Evolutionary conservation across 2,797 vertebrate genomes (phyloP), one percentile per base, ranked within the genome.

Genomic region (Menidia menidia): DNA sequence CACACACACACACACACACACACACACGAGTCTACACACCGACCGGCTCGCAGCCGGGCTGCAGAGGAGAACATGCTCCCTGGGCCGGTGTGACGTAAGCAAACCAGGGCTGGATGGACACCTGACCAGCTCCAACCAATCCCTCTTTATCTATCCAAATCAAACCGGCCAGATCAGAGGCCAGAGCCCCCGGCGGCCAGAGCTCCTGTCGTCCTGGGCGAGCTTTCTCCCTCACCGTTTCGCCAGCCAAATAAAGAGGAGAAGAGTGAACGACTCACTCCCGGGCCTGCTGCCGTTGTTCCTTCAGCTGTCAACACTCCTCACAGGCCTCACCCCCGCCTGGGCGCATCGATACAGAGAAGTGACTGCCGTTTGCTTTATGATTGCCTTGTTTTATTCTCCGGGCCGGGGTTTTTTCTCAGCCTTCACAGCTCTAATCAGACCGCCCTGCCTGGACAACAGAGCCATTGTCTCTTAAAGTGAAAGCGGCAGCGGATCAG

Each of bases 401-500:
- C 82, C 78, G 48, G 31, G 76, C 73, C 66, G 30, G 75, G 85
- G 80, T 87, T 87, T 89, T 90, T 39, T 79, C 87, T 82, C 80
- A 80, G 88, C 82, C 80, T 78, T 88, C 85, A 63, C 72, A 31
- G 84, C 88, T 88, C 88, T 91, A 92, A 94, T 94, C 88, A 92
- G 93, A 80, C 83, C 77, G 84, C 89, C 77, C 86, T 75, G 60
- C 57, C 81, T n/a, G 13, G 65, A 71, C 94, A 94, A 90, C 87
- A 87, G 88, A 92, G 84, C 85, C 88, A 90, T 92, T 92, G 92
- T 93, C 89, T 92, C 89, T 89, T 87, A 90, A 92, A 93, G 85
- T 86, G 88, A 93, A 85, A 81, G 91, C 93, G 89, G 86, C 85
- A 94, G 95, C 95, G 96, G 92, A 97, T 98, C 96, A 97, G 94